Evolutionary conservation across 2,113 vertebrate species (phyloP), one percentile per base, ranked within the genome.

Genomic region (Anser cygnoides): DNA sequence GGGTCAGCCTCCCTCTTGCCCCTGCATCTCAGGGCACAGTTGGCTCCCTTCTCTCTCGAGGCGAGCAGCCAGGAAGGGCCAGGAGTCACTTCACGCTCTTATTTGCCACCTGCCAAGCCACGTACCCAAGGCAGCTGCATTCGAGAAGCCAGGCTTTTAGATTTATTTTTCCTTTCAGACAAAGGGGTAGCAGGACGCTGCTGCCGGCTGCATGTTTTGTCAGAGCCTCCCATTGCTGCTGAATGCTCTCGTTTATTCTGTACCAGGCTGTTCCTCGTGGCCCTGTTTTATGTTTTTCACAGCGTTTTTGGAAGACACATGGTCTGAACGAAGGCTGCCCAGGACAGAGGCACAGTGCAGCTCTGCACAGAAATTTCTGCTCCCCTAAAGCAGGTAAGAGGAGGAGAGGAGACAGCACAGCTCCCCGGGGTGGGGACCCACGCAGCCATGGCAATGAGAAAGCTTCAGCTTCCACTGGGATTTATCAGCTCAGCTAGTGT

Each of bases 71-170:
- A 87, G 87, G 12, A 83, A 84, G 57, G 82, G 84, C 43, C 89
- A 96, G n/a, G 85, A 94, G 61, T 66, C 87, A 84, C 62, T 29
- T 87, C 77, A 43, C 68, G 49, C 43, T 44, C 35, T 85, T 72
- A 72, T 55, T 41, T 96, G 63, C 71, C 78, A 81, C 91, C 90
- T 96, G 87, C 91, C 91, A 94, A 87, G 70, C 73, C 62, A 59
- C 0, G 0, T 21, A 50, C n/a, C 22, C 10, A 61, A 76, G 73
- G 70, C 91, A 80, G 68, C 46, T 89, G 68, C 84, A 67, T 41
- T 67, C 44, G 7, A 77, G 55, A 77, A 44, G 31, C 9, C 9
- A 46, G 82, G n/a, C 43, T 87, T 90, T 76, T 50, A 68, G 31
- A 68, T 89, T 67, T 44, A 11, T 43, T 66, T 67, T 78, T 59